Evolutionary conservation across 2,113 vertebrate genomes (phyloP).

Genomic region (Protomyctophum bolini): DNA sequence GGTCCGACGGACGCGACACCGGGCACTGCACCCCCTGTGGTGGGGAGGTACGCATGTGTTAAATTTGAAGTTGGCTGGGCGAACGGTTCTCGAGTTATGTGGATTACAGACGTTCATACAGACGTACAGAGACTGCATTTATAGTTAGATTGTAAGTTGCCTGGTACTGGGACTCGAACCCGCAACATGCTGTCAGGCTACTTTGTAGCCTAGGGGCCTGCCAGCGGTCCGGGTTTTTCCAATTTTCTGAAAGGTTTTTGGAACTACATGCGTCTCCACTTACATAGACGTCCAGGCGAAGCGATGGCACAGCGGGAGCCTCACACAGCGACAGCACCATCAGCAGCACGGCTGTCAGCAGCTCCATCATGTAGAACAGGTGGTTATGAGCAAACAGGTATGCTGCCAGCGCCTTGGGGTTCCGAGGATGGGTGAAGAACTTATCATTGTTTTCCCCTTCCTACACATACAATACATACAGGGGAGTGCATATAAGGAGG

Average conservation of each 20-base stretch:
- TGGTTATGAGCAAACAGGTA: constrained; percentile 98
- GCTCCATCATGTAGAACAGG: constrained; percentile 97
- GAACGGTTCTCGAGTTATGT: too few species aligned
- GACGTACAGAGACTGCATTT: too few species aligned
- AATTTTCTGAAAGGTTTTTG: not conserved
- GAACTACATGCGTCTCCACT: constrained; percentile 48
- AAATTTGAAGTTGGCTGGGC: too few species aligned
- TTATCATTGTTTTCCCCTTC: constrained; percentile 99
- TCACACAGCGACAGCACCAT: constrained; percentile 95
- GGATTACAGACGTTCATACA: too few species aligned
- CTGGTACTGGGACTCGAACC: too few species aligned
- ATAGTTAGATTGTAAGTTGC: too few species aligned
- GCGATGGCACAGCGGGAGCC: constrained; percentile 91
- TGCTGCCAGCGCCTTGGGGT: constrained; percentile 88
- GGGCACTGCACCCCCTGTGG: too few species aligned
- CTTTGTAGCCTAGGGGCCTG: too few species aligned
- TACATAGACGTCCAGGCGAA: constrained; percentile 94
- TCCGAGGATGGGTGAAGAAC: constrained; percentile 96
- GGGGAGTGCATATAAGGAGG: not conserved
- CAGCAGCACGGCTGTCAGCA: constrained; percentile 88
- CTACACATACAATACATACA: constrained; percentile 65
- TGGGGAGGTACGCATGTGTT: too few species aligned
- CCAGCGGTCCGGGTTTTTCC: too few species aligned
- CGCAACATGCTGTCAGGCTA: too few species aligned
- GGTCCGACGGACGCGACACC: too few species aligned